phyloP scores from a whole-genome alignment of 2,113 vertebrate genomes.

The Sigmodon hispidus region DNA sequence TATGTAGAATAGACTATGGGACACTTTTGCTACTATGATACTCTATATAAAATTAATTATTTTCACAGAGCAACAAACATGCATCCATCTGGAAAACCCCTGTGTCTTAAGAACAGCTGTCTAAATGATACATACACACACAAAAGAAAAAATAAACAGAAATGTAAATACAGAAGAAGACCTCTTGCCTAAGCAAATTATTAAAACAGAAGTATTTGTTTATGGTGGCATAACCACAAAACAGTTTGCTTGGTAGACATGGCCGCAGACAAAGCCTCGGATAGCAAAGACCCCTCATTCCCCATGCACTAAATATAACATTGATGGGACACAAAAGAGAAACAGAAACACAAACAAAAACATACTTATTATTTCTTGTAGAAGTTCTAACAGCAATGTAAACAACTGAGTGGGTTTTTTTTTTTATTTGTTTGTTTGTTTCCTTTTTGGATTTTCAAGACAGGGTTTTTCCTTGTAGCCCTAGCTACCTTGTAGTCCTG shows the following conservation, averaged over 20 bases:
- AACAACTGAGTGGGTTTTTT: background rate
- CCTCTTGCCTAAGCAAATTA: slow-evolving; percentile 32
- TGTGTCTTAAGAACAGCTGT: slow-evolving; percentile 50
- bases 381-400: background rate
- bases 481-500: background rate
- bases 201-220: slow-evolving; percentile 11
- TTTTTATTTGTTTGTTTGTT: too few species aligned
- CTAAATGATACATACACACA: slow-evolving; percentile 1
- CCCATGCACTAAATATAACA: background rate
- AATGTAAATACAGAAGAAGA: slow-evolving; percentile 43
- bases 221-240: background rate
- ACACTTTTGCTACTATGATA: slow-evolving; percentile 5
- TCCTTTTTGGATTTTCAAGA: background rate
- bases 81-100: slow-evolving; percentile 31
- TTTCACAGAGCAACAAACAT: slow-evolving; percentile 50
- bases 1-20: background rate
- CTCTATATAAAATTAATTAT: slow-evolving; percentile 54
- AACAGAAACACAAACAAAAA: background rate
- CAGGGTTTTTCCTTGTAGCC: background rate
- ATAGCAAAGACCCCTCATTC: background rate
- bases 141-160: background rate
- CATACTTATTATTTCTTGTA: background rate
- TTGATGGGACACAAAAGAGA: slow-evolving; percentile 2
- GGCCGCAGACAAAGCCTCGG: background rate
- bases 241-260: background rate